These are phyloP conservation scores for Actenoides lindsayi DNA, from an alignment of 2,113 vertebrate genomes.

Conservation along the genomic window DNA sequence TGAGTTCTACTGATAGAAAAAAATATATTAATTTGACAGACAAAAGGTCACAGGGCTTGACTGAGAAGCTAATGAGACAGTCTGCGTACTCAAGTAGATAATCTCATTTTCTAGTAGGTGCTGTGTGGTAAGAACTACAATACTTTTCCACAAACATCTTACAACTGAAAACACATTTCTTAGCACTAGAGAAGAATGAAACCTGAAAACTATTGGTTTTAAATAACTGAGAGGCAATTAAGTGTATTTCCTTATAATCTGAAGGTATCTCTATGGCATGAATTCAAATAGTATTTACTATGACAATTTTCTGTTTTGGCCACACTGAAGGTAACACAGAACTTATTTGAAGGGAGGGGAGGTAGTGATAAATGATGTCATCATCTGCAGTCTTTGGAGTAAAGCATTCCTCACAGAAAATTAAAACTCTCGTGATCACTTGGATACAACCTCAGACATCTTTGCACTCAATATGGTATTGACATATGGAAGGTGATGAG, in stretches of 20 bases:
- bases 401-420: not conserved
- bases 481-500: not conserved
- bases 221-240: not conserved
- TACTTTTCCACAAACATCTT: not conserved
- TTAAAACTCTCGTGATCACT: not conserved
- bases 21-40: not conserved
- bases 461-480: not conserved
- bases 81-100: not conserved
- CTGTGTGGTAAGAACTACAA: not conserved
- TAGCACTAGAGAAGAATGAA: not conserved
- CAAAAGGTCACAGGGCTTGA: constrained; percentile 32
- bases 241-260: not conserved
- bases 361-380: not conserved
- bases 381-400: not conserved
- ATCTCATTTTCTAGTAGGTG: not conserved
- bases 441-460: not conserved
- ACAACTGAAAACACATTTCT: not conserved
- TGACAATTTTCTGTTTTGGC: not conserved
- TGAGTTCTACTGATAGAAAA: not conserved
- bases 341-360: not conserved
- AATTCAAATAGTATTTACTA: not conserved
- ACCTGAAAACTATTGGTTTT: not conserved
- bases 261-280: fast-evolving
- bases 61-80: constrained; percentile 13
- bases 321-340: not conserved